These are phyloP conservation scores for Eupleurogrammus muticus DNA, from an alignment of 2,797 vertebrate species.

Conservation along the genomic window DNA sequence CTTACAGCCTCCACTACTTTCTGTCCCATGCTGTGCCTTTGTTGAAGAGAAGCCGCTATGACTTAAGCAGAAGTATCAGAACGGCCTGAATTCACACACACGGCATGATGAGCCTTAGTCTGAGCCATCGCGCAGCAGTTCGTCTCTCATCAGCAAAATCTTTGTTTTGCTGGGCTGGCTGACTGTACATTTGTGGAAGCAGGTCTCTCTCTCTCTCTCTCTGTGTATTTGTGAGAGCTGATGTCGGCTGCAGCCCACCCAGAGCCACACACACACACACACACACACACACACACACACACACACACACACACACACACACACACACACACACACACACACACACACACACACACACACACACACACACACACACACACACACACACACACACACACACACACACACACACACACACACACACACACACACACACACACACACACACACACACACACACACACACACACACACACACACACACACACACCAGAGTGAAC, in stretches of 20 bases:
- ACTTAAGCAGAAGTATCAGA: slow-evolving; percentile 1
- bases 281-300: slow-evolving; percentile 33
- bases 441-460: slow-evolving; percentile 6
- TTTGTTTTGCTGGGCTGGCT: slow-evolving; percentile 56
- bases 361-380: slow-evolving; percentile 16
- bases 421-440: slow-evolving; percentile 15
- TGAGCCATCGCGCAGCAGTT: slow-evolving; percentile 51
- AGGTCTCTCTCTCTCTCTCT: slow-evolving; percentile 15
- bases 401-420: slow-evolving; percentile 19
- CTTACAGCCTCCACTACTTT: no score
- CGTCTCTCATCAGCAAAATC: slow-evolving; percentile 70
- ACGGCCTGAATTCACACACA: not conserved
- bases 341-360: slow-evolving; percentile 4
- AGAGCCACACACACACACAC: slow-evolving; percentile 57
- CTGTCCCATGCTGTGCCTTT: not conserved
- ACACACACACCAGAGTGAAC: not conserved
- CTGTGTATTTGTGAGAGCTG: slow-evolving; percentile 19
- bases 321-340: no score
- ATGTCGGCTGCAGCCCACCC: slow-evolving; percentile 62
- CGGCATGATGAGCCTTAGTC: slow-evolving; percentile 58
- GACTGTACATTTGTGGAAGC: slow-evolving; percentile 8
- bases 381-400: slow-evolving; percentile 29
- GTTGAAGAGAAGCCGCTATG: not conserved
- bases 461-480: slow-evolving; percentile 5
- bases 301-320: not conserved